phyloP scores from a whole-genome alignment of 2,113 vertebrate genomes.

The Halcyon senegalensis region DNA sequence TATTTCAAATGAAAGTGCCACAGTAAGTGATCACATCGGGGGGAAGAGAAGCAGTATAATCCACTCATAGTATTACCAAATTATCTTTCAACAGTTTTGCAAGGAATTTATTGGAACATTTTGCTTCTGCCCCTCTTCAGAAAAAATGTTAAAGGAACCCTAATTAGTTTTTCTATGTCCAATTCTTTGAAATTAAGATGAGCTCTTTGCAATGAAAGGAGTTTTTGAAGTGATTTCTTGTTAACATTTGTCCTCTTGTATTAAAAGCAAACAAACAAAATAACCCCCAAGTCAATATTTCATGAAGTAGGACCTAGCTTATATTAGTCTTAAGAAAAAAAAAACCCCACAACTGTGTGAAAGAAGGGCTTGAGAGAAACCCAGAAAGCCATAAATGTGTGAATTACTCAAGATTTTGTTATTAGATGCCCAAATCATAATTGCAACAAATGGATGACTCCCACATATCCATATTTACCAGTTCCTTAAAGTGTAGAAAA shows the following conservation, averaged over 20 bases:
- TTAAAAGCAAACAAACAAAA: background rate
- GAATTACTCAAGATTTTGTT: background rate
- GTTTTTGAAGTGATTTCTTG: background rate
- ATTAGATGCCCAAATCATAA: background rate
- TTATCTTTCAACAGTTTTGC: background rate
- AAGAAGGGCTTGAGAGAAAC: background rate
- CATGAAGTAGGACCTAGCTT: accelerated
- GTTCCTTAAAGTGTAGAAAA: background rate
- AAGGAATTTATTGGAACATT: background rate
- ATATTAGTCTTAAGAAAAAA: background rate
- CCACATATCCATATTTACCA: background rate
- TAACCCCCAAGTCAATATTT: background rate
- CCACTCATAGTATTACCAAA: background rate
- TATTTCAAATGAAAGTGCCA: background rate
- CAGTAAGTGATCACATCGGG: background rate
- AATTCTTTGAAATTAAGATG: background rate
- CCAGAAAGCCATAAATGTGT: background rate
- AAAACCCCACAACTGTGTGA: background rate
- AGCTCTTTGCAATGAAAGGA: background rate
- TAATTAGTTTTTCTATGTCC: background rate
- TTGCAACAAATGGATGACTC: background rate
- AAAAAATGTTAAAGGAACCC: background rate
- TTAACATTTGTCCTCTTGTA: background rate
- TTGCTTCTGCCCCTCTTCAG: background rate
- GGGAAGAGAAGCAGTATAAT: background rate